Evolutionary conservation across 35 echinoderm and acorn worm genomes (phyloP).

Genomic region (Apostichopus californicus): DNA sequence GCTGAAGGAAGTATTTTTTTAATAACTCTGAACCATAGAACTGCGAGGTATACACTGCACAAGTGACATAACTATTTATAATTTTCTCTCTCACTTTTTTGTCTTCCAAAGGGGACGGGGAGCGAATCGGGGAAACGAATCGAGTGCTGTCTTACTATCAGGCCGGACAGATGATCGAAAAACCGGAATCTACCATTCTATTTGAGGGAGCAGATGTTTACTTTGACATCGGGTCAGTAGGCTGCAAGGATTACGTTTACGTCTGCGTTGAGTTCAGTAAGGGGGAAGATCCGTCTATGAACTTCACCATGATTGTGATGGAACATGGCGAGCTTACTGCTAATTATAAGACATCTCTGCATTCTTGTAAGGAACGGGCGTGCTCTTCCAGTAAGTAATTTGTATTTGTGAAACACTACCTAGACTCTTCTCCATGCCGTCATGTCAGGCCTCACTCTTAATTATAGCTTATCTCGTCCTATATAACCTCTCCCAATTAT

Average conservation of each 20-base stretch:
- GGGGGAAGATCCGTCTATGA: background rate
- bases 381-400: conserved; percentile 20
- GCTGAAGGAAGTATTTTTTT: background rate
- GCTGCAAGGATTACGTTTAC: conserved; percentile 11
- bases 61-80: background rate
- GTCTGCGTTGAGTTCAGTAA: conserved; percentile 38
- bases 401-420: background rate
- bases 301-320: conserved; percentile 38
- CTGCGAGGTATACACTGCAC: no score
- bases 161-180: background rate
- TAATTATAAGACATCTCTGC: background rate
- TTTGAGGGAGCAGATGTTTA: background rate
- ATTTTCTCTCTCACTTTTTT: background rate
- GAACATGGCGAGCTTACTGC: background rate
- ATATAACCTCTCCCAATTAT: no score
- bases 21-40: no score
- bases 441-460: no score
- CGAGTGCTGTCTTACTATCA: conserved; percentile 11
- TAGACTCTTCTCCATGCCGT: no score
- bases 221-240: conserved; percentile 41
- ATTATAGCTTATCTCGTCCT: no score
- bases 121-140: conserved; percentile 3
- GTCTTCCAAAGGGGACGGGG: conserved; percentile 18
- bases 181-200: background rate
- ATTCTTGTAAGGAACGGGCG: background rate